These are phyloP conservation scores for Danaus melanippus DNA, from an alignment of 1,140 invertebrate genomes.

Conservation along the genomic window DNA sequence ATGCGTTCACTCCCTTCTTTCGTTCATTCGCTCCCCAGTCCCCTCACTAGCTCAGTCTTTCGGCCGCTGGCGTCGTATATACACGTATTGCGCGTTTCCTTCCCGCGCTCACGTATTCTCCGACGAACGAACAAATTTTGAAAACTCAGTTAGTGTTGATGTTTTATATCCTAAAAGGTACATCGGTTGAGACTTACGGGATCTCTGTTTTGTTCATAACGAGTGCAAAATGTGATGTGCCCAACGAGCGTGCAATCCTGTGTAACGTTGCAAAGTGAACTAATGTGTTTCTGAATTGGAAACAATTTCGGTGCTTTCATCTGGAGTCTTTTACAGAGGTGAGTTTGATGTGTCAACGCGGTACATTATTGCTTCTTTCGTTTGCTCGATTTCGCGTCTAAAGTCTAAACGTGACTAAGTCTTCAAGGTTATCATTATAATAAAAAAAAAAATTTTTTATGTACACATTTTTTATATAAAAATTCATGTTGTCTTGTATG, in stretches of 20 bases:
- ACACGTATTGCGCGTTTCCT: constrained; percentile 25
- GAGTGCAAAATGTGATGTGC: constrained; percentile 68
- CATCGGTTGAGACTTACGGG: constrained; percentile 36
- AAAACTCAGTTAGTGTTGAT: constrained; percentile 44
- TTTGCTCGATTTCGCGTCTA: neutral
- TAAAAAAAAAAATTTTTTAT: no score
- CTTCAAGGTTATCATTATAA: constrained; percentile 14
- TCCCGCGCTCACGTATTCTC: constrained; percentile 37
- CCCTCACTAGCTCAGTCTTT: constrained; percentile 43
- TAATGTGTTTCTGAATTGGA: constrained; percentile 60
- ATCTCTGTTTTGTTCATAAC: constrained; percentile 44
- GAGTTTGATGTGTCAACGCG: constrained; percentile 6
- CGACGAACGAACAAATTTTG: constrained; percentile 36
- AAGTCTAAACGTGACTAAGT: constrained; percentile 8
- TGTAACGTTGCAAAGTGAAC: constrained; percentile 61
- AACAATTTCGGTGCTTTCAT: constrained; percentile 39
- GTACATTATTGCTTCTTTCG: neutral
- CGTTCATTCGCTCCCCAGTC: constrained; percentile 28
- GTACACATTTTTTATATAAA: no score
- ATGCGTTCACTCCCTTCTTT: constrained; percentile 43
- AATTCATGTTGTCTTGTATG: no score
- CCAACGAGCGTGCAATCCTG: constrained; percentile 49
- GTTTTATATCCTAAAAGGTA: constrained; percentile 32
- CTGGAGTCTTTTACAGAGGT: constrained; percentile 19
- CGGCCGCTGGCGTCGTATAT: constrained; percentile 33